Evolutionary conservation across 2,888 invertebrate genomes (phyloP).

Genomic region (Drosophila ochracea): DNA sequence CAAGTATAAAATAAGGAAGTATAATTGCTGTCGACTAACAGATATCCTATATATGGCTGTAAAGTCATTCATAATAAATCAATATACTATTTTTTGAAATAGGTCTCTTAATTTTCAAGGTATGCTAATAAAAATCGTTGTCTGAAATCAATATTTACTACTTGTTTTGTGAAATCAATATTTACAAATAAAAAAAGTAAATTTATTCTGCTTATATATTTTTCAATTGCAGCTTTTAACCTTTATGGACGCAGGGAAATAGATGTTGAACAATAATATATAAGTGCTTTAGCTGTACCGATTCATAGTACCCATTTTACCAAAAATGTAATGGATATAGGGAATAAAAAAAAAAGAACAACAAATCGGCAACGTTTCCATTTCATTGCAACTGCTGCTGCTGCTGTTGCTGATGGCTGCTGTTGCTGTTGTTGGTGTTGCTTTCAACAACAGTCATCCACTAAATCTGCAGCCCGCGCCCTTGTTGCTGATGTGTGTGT

Average conservation of each 20-base stretch:
- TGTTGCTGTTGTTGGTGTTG: slow-evolving; percentile 28
- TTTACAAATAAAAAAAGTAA: too few species aligned
- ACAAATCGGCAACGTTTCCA: slow-evolving; percentile 68
- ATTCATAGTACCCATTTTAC: not conserved
- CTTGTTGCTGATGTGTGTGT: slow-evolving; percentile 4
- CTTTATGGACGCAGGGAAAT: not conserved
- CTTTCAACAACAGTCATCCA: slow-evolving; percentile 52
- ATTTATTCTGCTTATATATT: not conserved
- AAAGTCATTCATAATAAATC: not conserved
- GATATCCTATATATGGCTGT: not conserved
- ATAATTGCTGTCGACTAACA: not conserved
- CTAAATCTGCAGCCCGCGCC: slow-evolving; percentile 28
- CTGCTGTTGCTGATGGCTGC: slow-evolving; percentile 3
- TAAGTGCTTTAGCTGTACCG: not conserved
- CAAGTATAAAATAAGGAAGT: slow-evolving; percentile 9
- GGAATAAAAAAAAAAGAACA: slow-evolving; percentile 22
- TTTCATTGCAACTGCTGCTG: slow-evolving; percentile 67
- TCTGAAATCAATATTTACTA: too few species aligned
- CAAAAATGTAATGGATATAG: not conserved
- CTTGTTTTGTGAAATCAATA: too few species aligned
- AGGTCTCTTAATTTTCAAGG: not conserved
- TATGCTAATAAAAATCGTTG: not conserved
- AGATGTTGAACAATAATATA: not conserved
- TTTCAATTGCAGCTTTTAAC: not conserved
- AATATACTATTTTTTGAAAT: not conserved